phyloP scores from a whole-genome alignment of 2,113 vertebrate species.

The Tachysurus fulvidraco region DNA sequence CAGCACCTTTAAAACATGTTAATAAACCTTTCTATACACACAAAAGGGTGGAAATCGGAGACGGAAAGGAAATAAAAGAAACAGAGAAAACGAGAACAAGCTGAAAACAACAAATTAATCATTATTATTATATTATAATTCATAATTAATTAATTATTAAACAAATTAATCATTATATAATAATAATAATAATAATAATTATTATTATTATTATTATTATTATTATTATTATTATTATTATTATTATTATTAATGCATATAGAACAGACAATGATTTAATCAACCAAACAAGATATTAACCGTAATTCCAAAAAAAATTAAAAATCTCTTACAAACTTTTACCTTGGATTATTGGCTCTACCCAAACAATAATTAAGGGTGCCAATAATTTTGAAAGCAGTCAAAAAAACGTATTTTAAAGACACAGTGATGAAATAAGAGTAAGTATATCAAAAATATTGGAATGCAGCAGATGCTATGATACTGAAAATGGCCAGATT shows the following conservation, averaged over 20 bases:
- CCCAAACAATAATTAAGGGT: neutral
- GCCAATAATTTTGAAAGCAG: neutral
- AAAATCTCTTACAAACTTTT: neutral
- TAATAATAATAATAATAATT: no score
- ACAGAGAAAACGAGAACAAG: no score
- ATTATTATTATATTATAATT: neutral
- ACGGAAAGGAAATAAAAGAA: neutral
- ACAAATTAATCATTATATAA: no score
- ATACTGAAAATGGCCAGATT: neutral
- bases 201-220: no score
- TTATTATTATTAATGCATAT: neutral
- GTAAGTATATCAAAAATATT: neutral
- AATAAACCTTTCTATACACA: neutral
- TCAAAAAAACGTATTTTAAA: neutral
- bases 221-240: no score
- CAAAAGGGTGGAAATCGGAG: neutral
- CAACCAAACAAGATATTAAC: neutral
- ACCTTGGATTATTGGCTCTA: neutral
- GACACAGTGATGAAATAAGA: neutral
- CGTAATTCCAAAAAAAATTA: neutral
- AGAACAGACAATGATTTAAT: no score
- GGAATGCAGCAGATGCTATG: neutral
- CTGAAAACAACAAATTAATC: neutral
- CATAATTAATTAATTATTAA: no score
- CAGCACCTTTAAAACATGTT: slow-evolving; percentile 14